Base-by-base conservation (phyloP, 2,113 vertebrate species). In the Xiphias gladius region DNA sequence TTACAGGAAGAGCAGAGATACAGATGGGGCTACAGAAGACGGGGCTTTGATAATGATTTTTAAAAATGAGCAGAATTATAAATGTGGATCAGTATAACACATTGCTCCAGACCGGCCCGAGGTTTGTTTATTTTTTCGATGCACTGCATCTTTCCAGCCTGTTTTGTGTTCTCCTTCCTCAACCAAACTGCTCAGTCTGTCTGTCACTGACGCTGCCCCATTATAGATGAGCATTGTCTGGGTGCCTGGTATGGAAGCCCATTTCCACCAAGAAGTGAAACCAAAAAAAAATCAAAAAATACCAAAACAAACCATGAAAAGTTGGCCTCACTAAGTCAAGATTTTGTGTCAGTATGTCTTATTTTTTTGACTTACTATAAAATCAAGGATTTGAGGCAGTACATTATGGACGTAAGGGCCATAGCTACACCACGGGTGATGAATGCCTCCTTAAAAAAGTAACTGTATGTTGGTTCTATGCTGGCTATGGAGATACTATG, bases 161-260 rank as follows among this genome's bases (percentile, higher is more conserved):
- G 78, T 83, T 63, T 69, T 39, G 16, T 81, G 69, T 16, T 76
- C 24, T 22, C 54, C 73, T 77, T 68, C 50, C 80, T 79, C 84
- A 86, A 88, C 87, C 89, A 57, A 90, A 92, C 77, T 37, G 48
- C 65, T 46, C 35, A 57, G 82, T 83, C 86, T 62, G 87, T 66
- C 80, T 82, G 88, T 82, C 90, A 92, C 35, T 82, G 52, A 65
- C 37, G 0, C 66, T 19, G 37, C 91, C 91, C 64, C 39, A 76
- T 88, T 80, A 89, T 62, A 88, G 64, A 85, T 65, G 46, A 86
- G 74, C 70, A 43, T 62, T 78, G 73, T 85, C 52, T 88, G 68
- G 46, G 28, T 0, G 22, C 26, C 0, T 2, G 0, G 7, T 87
- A 83, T 58, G 80, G 89, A 86, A 71, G 62, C 16, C 4, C 39